Conservation (phyloP, 2,888 invertebrate species). For the Catonia carolina region DNA sequence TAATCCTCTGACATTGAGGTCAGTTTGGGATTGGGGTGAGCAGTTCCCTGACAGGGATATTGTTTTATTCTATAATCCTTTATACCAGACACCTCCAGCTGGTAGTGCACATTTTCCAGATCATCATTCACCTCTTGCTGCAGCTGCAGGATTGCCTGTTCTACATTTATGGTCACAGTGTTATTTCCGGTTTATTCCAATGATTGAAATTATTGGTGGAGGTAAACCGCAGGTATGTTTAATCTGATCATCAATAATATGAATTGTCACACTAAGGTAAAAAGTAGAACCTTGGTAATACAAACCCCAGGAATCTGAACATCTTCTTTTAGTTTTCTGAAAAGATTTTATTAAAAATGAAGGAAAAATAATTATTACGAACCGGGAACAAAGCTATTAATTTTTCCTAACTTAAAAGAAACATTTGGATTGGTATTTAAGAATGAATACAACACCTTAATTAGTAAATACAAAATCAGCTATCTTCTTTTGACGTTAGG, state of each 20-base stretch:
- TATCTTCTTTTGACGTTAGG: too few species aligned
- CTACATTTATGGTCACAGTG: constrained; percentile 80
- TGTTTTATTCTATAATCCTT: constrained; percentile 75
- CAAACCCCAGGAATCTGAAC: too few species aligned
- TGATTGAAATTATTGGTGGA: constrained; percentile 57
- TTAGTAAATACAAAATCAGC: too few species aligned
- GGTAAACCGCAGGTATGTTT: constrained; percentile 37
- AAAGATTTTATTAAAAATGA: too few species aligned
- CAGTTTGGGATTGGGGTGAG: constrained; percentile 87
- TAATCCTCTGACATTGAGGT: constrained; percentile 56
- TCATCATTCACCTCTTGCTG: constrained; percentile 25
- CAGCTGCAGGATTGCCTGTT: constrained; percentile 48
- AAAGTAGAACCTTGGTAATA: neutral
- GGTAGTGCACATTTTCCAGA: constrained; percentile 6
- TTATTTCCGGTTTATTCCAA: constrained; percentile 83
- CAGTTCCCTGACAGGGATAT: constrained; percentile 79
- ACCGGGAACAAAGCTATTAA: too few species aligned
- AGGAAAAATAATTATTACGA: too few species aligned
- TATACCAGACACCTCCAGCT: constrained; percentile 48
- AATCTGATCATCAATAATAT: neutral
- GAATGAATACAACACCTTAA: too few species aligned
- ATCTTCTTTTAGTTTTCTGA: too few species aligned
- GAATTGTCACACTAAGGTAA: neutral
- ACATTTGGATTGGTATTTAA: too few species aligned
- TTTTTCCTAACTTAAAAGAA: too few species aligned